Evolutionary conservation across 2,888 invertebrate genomes (phyloP).

Genomic region (Sthenelais limicola): DNA sequence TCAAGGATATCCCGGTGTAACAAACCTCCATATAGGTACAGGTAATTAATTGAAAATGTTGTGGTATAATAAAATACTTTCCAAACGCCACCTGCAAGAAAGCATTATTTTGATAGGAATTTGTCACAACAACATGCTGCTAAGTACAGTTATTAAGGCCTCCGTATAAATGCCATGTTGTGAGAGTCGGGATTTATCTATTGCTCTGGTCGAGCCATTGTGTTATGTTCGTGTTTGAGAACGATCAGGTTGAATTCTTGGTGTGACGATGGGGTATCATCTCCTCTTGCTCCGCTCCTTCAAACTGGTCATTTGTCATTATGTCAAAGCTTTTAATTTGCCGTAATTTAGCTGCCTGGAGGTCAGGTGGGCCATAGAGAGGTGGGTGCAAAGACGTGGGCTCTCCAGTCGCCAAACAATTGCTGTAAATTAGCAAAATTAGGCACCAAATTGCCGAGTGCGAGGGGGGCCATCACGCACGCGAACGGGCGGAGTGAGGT

Average conservation of each 20-base stretch:
- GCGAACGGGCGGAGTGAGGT: not conserved
- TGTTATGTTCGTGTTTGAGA: not conserved
- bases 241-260: not conserved
- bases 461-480: slow-evolving; percentile 10
- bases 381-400: not conserved
- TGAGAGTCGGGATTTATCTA: slow-evolving; percentile 1
- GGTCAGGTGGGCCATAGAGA: not conserved
- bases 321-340: slow-evolving; percentile 35
- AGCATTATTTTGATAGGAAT: no score
- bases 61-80: no score
- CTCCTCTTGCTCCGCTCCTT: not conserved
- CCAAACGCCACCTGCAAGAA: no score
- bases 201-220: not conserved
- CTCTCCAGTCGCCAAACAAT: slow-evolving; percentile 20
- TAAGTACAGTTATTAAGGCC: no score
- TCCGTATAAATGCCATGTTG: not conserved
- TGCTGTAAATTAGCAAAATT: slow-evolving; percentile 35
- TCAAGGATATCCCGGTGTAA: no score
- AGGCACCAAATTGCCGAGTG: slow-evolving; percentile 24
- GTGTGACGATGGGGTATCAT: no score
- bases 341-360: slow-evolving; percentile 16
- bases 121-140: no score
- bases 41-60: no score
- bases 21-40: no score
- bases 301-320: slow-evolving; percentile 28